Conservation (phyloP, 2,113 vertebrate species). For the Ochotona curzoniae region DNA sequence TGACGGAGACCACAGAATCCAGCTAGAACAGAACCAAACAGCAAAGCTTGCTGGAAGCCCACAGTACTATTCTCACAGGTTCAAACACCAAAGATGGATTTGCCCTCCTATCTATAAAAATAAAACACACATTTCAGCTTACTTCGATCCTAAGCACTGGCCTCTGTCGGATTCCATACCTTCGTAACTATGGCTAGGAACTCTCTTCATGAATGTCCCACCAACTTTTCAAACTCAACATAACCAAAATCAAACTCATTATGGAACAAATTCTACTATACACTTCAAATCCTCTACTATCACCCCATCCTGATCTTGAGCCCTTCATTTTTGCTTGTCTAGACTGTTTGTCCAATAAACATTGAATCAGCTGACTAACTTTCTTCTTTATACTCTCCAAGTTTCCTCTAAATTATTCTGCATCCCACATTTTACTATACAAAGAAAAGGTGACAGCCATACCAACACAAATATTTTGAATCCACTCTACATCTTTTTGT, state of each 20-base stretch:
- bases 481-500: background rate
- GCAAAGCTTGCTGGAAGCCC: background rate
- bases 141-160: background rate
- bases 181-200: background rate
- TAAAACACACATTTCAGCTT: conserved; percentile 52
- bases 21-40: background rate
- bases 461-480: conserved; percentile 27
- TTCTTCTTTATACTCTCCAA: background rate
- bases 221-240: conserved; percentile 2
- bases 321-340: background rate
- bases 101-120: background rate
- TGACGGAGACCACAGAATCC: conserved; percentile 4
- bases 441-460: background rate
- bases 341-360: background rate
- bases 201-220: background rate
- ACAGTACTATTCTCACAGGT: background rate
- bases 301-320: background rate
- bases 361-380: background rate
- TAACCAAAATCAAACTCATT: conserved; percentile 11
- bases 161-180: background rate
- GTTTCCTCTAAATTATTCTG: conserved; percentile 18
- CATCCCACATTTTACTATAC: background rate
- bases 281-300: background rate
- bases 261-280: background rate
- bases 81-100: background rate